These are phyloP conservation scores for Micrastur ruficollis DNA, from an alignment of 2,797 vertebrate genomes.

Conservation along the genomic window DNA sequence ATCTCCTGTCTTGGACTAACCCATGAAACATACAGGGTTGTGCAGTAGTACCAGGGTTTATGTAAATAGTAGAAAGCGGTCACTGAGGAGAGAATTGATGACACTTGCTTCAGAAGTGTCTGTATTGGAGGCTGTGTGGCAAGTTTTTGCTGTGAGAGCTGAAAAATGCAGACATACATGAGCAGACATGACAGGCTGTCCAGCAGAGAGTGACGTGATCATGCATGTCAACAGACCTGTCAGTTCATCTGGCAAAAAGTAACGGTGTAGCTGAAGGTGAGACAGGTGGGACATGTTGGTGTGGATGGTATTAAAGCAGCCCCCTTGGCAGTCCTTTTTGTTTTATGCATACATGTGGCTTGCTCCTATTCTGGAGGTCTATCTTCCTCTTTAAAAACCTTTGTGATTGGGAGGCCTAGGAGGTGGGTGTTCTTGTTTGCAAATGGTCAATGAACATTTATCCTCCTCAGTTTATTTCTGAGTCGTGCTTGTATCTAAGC, in stretches of 20 bases:
- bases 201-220: background rate
- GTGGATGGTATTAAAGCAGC: background rate
- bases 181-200: background rate
- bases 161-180: background rate
- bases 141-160: background rate
- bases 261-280: background rate
- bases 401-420: background rate
- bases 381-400: background rate
- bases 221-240: background rate
- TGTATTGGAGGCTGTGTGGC: background rate
- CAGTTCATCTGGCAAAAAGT: background rate
- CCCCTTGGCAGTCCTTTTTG: background rate
- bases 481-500: background rate
- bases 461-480: constrained; percentile 25
- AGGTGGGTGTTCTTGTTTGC: background rate
- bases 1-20: background rate
- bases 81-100: background rate
- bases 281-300: background rate
- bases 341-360: rapidly evolving
- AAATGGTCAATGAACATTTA: background rate
- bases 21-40: background rate
- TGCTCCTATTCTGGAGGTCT: background rate
- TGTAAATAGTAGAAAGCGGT: background rate
- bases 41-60: background rate
- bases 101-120: background rate